Base-by-base conservation (phyloP, 2,888 invertebrate species). In the Erpobdella octoculata region DNA sequence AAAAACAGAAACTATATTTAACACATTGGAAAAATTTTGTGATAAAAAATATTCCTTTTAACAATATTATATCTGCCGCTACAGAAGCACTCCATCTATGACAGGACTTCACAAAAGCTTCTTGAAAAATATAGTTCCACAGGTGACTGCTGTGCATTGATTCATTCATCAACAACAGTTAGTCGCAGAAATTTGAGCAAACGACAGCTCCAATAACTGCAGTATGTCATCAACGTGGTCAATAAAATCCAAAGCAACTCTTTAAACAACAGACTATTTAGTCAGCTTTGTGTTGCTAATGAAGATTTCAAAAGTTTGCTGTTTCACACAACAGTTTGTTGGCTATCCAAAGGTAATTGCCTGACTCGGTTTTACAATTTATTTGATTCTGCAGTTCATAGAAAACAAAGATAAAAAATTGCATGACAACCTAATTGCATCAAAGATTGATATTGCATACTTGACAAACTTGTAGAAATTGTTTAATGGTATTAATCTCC, bases 281-380 rank as follows among this genome's bases (percentile, higher is more conserved):
- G 46, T n/a, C 46, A 41, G 46, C n/a, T 41, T 41, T 41, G 46
- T n/a, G 46, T n/a, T 41, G 46, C n/a, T n/a, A 41, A 41, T 41
- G n/a, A 41, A 41, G 46, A 41, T 41, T 41, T 41, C 46, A 41
- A 41, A 12, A 41, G 46, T 41, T 41, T 41, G 46, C 46, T 41
- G 46, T 41, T 41, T 41, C n/a, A 41, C 46, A 12, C 46, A 41
- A n/a, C 12, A 41, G n/a, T 41, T 41, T n/a, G 46, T 12, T 41
- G 46, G 46, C n/a, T 41, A 41, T 41, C 46, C 46, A 41, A 41
- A 41, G 46, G 46, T 41, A 41, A 41, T 41, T 41, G 46, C 46
- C 46, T 41, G 46, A 41, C 12, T 41, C 46, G 46, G 46, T 41
- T 41, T 41, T 41, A 41, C n/a, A 41, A 41, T n/a, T n/a, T n/a